These are phyloP conservation scores for Potamarius usumacintae DNA, from an alignment of 2,113 vertebrate genomes.

Conservation along the genomic window DNA sequence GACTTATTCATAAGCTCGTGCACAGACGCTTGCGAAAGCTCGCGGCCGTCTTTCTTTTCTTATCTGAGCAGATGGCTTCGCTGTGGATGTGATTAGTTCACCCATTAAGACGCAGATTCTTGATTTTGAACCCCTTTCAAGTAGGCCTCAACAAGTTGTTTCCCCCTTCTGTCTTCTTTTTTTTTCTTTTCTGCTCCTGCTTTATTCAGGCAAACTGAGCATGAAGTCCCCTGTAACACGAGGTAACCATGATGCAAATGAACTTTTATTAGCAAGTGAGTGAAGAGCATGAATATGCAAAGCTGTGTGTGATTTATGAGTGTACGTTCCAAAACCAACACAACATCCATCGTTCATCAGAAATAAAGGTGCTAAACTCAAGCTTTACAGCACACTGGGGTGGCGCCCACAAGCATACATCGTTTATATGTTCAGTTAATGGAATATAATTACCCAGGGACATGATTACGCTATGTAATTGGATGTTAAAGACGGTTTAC, in stretches of 20 bases:
- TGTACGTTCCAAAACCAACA: conserved; percentile 41
- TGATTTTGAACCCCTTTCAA: conserved; percentile 33
- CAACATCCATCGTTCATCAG: neutral
- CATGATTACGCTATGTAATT: neutral
- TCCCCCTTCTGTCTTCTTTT: conserved; percentile 67
- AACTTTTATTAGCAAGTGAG: conserved; percentile 83
- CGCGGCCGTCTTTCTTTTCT: conserved; percentile 10
- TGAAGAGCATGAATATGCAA: conserved; percentile 85
- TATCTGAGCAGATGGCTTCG: conserved; percentile 51
- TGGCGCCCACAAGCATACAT: neutral
- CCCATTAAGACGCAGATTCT: conserved; percentile 37
- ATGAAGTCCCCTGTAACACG: conserved; percentile 77
- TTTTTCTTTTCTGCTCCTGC: conserved; percentile 61
- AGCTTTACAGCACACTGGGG: no score
- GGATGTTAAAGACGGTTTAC: neutral
- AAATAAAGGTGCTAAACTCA: neutral
- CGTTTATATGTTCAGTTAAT: neutral
- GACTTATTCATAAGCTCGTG: neutral
- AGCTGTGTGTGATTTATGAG: conserved; percentile 84
- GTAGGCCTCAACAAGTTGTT: conserved; percentile 55
- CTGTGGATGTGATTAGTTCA: conserved; percentile 37
- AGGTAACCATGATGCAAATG: conserved; percentile 85
- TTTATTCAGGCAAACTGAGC: conserved; percentile 65
- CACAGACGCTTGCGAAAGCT: neutral
- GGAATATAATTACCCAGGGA: neutral